These are phyloP conservation scores for Idaea aversata DNA, from an alignment of 2,888 invertebrate species.

Conservation along the genomic window DNA sequence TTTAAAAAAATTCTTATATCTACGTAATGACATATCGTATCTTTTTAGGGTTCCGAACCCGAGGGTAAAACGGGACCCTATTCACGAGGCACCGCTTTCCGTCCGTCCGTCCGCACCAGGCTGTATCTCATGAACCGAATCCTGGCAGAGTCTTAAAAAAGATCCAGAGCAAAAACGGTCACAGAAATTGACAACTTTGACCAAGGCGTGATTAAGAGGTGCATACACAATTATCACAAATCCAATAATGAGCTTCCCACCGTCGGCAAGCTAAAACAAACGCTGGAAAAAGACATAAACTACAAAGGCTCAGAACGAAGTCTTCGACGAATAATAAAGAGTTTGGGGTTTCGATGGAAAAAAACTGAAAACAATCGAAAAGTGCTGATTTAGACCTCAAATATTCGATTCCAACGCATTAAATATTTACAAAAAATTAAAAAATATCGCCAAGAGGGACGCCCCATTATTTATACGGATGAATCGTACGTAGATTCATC, in stretches of 20 bases:
- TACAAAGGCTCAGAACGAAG: constrained; percentile 28
- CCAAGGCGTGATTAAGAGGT: constrained; percentile 35
- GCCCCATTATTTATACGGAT: no score
- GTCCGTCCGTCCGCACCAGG: no score
- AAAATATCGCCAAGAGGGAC: constrained; percentile 24
- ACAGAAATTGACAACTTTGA: constrained; percentile 28
- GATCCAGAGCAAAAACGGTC: background rate
- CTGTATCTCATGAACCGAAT: no score
- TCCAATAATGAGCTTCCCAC: constrained; percentile 36
- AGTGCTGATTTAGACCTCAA: constrained; percentile 24
- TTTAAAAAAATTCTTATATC: no score
- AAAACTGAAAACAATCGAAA: constrained; percentile 31
- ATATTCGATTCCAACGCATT: constrained; percentile 31
- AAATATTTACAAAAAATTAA: constrained; percentile 27
- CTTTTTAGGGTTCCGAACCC: background rate
- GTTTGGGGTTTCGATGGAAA: constrained; percentile 30
- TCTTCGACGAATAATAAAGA: constrained; percentile 24
- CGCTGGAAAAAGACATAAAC: constrained; percentile 19
- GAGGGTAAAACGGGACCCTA: no score
- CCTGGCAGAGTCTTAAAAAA: no score
- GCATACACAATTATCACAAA: constrained; percentile 38
- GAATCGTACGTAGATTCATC: constrained; percentile 21
- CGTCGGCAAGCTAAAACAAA: constrained; percentile 8
- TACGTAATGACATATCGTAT: no score
- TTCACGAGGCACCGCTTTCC: no score